A percentile compares a stretch with the other conserved stretches of the same genome.
Conservation (phyloP, 1,140 invertebrate species). For the Pantala flavescens region DNA sequence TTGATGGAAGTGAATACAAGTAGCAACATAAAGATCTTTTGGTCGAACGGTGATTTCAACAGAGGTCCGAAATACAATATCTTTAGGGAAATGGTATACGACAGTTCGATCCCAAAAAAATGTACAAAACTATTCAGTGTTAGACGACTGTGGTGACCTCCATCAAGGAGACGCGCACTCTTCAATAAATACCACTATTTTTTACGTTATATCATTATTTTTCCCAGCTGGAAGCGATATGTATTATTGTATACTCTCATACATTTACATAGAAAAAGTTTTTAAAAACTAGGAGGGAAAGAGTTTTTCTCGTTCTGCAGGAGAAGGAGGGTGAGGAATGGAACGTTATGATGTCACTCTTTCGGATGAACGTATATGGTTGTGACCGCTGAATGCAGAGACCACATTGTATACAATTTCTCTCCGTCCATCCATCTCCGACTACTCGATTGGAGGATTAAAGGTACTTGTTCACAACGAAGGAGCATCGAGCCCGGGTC, state of each 20-base stretch:
- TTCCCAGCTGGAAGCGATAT: slow-evolving; percentile 8
- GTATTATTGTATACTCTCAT: slow-evolving; percentile 10
- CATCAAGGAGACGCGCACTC: background rate
- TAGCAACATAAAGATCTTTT: too few species aligned
- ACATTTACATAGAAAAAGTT: slow-evolving; percentile 1
- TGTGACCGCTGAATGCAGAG: background rate
- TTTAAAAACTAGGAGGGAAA: background rate
- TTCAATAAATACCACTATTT: slow-evolving; percentile 8
- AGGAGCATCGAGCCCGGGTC: too few species aligned
- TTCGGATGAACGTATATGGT: background rate
- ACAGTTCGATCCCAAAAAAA: background rate
- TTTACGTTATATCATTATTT: slow-evolving; percentile 11
- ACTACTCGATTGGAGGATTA: too few species aligned
- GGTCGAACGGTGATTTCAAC: too few species aligned
- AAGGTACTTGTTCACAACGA: too few species aligned
- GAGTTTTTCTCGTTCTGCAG: too few species aligned
- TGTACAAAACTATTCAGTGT: slow-evolving; percentile 4
- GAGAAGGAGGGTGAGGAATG: background rate
- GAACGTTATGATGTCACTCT: background rate
- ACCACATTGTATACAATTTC: background rate
- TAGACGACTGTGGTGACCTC: background rate
- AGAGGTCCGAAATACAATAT: too few species aligned
- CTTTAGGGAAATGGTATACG: background rate
- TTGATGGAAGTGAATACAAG: too few species aligned
- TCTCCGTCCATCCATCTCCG: too few species aligned